These are phyloP conservation scores for Chrysaora quinquecirrha DNA, from an alignment of 30 jellyfish, hydroid and myxozoan species.

Conservation along the genomic window DNA sequence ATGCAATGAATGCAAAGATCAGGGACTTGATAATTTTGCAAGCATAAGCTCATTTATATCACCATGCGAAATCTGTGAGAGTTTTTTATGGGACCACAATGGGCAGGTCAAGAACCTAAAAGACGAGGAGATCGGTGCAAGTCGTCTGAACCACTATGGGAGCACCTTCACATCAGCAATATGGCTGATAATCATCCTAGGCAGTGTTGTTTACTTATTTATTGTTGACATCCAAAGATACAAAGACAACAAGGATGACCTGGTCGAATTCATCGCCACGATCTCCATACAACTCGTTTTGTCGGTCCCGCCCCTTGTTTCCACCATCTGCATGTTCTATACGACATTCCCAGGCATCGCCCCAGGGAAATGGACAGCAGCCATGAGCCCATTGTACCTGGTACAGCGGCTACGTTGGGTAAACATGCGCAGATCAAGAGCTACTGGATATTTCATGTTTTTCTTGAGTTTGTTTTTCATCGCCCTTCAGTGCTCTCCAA, in stretches of 20 bases:
- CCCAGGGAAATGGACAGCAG: conserved; percentile 98
- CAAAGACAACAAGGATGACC: conserved; percentile 73
- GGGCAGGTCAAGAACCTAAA: conserved; percentile 77
- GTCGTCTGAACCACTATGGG: conserved; percentile 87
- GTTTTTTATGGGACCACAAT: conserved; percentile 97
- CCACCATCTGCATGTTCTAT: conserved; percentile 69
- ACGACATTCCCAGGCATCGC: conserved; percentile 88
- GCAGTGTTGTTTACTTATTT: conserved; percentile 53
- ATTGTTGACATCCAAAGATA: conserved; percentile 65
- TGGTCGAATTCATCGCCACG: conserved; percentile 88
- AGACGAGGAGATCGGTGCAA: conserved; percentile 93
- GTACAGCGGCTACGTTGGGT: conserved; percentile 98
- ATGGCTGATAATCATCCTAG: conserved; percentile 81
- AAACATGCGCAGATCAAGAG: conserved; percentile 92
- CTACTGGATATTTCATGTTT: conserved; percentile 89
- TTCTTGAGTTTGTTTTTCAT: conserved; percentile 88
- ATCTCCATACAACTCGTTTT: conserved; percentile 79
- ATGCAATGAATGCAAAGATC: conserved; percentile 87
- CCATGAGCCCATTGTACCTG: conserved; percentile 85
- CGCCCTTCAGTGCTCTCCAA: conserved; percentile 81
- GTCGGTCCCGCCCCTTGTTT: conserved; percentile 80
- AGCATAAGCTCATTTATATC: conserved; percentile 82
- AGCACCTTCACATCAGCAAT: conserved; percentile 73
- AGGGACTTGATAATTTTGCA: conserved; percentile 89
- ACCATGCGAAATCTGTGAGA: conserved; percentile 97